These are phyloP conservation scores for Cotesia glomerata DNA, from an alignment of 1,140 invertebrate species.

Conservation along the genomic window DNA sequence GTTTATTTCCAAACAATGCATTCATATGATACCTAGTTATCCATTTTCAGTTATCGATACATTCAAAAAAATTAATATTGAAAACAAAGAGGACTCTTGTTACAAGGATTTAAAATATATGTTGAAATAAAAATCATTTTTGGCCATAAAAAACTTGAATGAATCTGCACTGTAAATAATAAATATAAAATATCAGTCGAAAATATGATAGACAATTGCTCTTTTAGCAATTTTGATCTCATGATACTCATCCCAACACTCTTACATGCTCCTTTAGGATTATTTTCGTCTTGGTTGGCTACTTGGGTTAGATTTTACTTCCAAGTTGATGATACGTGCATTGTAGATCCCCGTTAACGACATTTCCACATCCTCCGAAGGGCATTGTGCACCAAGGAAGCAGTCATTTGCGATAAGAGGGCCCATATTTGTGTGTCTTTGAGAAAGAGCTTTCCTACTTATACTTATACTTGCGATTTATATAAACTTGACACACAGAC, in stretches of 20 bases:
- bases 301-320: constrained; percentile 11
- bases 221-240: background rate
- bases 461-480: background rate
- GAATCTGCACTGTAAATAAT: background rate
- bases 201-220: background rate
- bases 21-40: background rate
- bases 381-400: constrained; percentile 55
- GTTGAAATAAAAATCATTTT: no score
- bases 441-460: background rate
- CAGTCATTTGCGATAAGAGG: constrained; percentile 61
- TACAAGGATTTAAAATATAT: no score
- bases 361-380: constrained; percentile 53
- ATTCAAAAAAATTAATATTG: no score
- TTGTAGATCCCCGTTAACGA: constrained; percentile 18
- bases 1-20: background rate
- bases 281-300: constrained; percentile 8
- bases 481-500: background rate
- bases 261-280: background rate
- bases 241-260: background rate
- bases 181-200: background rate
- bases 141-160: background rate
- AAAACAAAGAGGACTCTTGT: no score
- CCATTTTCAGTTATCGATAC: background rate
- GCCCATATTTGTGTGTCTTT: constrained; percentile 41
- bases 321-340: background rate